Evolutionary conservation across 2,888 invertebrate species (phyloP), one percentile per base, ranked within the genome.

Genomic region (Arrhopalites spinosus): DNA sequence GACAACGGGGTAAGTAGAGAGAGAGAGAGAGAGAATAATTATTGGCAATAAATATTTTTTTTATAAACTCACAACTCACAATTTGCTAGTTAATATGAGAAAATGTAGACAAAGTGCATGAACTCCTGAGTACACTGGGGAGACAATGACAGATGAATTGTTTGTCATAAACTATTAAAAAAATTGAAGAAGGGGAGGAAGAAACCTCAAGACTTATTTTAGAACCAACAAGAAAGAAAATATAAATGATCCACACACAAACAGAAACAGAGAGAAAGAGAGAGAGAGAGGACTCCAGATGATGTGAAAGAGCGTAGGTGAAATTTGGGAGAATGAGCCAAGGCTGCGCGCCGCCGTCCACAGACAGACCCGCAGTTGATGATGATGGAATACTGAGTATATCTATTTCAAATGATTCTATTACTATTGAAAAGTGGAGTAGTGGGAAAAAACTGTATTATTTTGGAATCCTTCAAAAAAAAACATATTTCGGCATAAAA

Each of bases 21-120:
- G 56, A 56, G 56, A 20, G 56, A 56, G 56, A 56, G 56, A 45
- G 45, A 45, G 45, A 59, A 25, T 59, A n/a, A n/a, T n/a, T n/a
- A n/a, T n/a, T n/a, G n/a, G n/a, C n/a, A n/a, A n/a, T n/a, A n/a
- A n/a, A n/a, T n/a, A n/a, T n/a, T n/a, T n/a, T n/a, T n/a, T n/a
- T n/a, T n/a, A n/a, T 20, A 17, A 8, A 59, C 59, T 23, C 20
- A 20, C 11, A 53, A 17, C 20, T 8, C 53, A 53, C 17, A 20
- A 20, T 53, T n/a, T n/a, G n/a, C n/a, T n/a, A n/a, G n/a, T n/a
- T n/a, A n/a, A n/a, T n/a, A n/a, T n/a, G n/a, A n/a, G n/a, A n/a
- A n/a, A n/a, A n/a, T n/a, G n/a, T n/a, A n/a, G n/a, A n/a, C n/a
- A n/a, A n/a, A n/a, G n/a, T n/a, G n/a, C n/a, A n/a, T n/a, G n/a